Evolutionary conservation across 2,888 invertebrate species (phyloP), one percentile per base, ranked within the genome.

Genomic region (Neria commutata): DNA sequence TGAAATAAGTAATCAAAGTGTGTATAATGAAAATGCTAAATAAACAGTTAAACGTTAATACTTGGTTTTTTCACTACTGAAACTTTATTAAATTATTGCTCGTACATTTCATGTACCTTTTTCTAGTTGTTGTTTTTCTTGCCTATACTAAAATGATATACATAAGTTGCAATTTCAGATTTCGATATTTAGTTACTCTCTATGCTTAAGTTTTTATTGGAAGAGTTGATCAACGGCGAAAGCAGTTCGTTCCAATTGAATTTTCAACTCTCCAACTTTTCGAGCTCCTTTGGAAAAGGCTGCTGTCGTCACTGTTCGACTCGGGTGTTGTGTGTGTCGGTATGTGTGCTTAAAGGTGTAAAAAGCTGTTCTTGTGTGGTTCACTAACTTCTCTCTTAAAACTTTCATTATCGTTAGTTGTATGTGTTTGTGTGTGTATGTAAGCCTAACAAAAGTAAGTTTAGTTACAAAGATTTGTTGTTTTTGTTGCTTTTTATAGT

Each of bases 21-120:
- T 65, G 60, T 64, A 64, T 62, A 60, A 60, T 50, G 54, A 59
- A 60, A 52, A 54, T 61, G 55, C 56, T 60, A 62, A 49, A 54
- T 60, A 55, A 49, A 54, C 47, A 51, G 23, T 58, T 54, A 25
- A 53, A 34, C 23, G 56, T 54, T 48, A 55, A 16, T 8, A 46
- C 29, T 54, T 56, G 60, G n/a, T n/a, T 29, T 8, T 11, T 29
- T 42, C 21, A 19, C 42, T 26, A 48, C 48, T 48, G 48, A 26
- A 48, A 48, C 29, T 48, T 48, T 48, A 26, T 26, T 48, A 48
- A 48, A 26, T 48, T 48, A 26, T 48, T 48, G 48, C 25, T 48
- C 25, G 26, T 25, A 26, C 29, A 25, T 25, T 48, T 48, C 42
- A 19, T 42, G 17, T 21, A 5, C 42, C 5, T 19, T 19, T 29